These are phyloP conservation scores for Callosobruchus maculatus DNA, from an alignment of 2,888 invertebrate genomes.

Conservation along the genomic window DNA sequence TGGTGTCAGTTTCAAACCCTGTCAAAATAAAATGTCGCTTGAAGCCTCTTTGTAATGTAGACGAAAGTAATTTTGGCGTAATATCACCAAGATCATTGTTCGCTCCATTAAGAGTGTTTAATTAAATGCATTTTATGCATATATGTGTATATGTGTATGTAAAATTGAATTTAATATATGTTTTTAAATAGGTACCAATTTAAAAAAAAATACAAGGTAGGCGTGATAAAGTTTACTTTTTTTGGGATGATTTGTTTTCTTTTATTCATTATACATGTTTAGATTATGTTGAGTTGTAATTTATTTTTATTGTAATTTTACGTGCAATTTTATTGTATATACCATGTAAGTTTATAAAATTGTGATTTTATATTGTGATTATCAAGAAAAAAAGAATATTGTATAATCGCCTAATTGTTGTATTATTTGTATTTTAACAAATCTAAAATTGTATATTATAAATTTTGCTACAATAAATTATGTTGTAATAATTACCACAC, in stretches of 20 bases:
- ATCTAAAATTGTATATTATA: conserved; percentile 1
- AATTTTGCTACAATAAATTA: conserved; percentile 31
- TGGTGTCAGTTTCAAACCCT: background rate
- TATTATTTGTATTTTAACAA: conserved; percentile 22
- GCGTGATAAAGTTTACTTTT: conserved; percentile 6
- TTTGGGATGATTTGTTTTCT: conserved; percentile 13
- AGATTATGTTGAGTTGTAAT: conserved; percentile 16
- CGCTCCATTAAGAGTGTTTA: background rate
- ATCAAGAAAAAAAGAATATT: conserved; percentile 24
- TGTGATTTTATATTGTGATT: conserved; percentile 44
- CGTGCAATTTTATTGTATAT: conserved; percentile 33
- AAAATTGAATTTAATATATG: background rate
- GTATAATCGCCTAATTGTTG: conserved; percentile 34
- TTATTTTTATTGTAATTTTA: conserved; percentile 24
- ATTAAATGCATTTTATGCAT: background rate
- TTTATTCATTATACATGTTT: conserved; percentile 4
- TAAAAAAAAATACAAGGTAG: background rate
- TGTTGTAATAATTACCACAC: conserved; percentile 20
- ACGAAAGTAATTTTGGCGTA: background rate
- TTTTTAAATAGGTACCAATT: background rate
- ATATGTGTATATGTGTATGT: background rate
- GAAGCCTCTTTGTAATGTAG: background rate
- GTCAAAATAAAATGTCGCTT: background rate
- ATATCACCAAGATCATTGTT: background rate
- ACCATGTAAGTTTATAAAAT: conserved; percentile 25